Conservation (phyloP, 2,888 invertebrate species). For the Eurytoma adleriae region DNA sequence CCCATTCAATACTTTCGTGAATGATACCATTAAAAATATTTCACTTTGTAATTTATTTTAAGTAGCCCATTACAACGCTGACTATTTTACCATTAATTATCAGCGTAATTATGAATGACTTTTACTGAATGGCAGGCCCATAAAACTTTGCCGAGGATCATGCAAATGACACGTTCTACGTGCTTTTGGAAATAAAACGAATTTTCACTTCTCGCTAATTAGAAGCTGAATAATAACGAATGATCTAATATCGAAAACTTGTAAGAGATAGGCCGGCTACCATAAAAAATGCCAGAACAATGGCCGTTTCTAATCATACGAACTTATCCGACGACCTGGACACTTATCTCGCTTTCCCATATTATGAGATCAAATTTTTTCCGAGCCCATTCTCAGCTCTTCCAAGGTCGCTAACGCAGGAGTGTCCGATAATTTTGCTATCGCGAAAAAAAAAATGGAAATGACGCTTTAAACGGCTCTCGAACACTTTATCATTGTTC, state of each 20-base stretch:
- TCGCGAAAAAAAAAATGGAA: constrained; percentile 5
- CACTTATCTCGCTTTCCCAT: constrained; percentile 23
- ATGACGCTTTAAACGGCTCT: background rate
- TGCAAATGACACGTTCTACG: too few relatives aligned
- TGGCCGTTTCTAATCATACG: constrained; percentile 9
- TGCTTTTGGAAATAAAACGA: too few relatives aligned
- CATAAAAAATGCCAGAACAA: constrained; percentile 2
- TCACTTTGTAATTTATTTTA: constrained; percentile 1
- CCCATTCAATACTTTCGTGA: background rate
- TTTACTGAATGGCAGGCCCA: too few relatives aligned
- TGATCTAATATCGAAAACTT: too few relatives aligned
- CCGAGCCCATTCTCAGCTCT: background rate
- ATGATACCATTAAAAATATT: background rate
- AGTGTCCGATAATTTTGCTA: constrained; percentile 25
- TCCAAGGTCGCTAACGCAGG: constrained; percentile 29
- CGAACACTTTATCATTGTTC: background rate
- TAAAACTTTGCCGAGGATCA: too few relatives aligned
- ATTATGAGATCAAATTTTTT: constrained; percentile 46
- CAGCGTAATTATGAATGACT: background rate
- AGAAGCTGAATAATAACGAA: too few relatives aligned
- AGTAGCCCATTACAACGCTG: background rate
- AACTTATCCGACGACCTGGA: background rate
- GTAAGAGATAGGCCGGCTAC: background rate
- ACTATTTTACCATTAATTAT: constrained; percentile 4
- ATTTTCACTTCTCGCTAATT: too few relatives aligned